Base-by-base conservation (phyloP, 1,140 invertebrate genomes). In the Drosophila repletoides region DNA sequence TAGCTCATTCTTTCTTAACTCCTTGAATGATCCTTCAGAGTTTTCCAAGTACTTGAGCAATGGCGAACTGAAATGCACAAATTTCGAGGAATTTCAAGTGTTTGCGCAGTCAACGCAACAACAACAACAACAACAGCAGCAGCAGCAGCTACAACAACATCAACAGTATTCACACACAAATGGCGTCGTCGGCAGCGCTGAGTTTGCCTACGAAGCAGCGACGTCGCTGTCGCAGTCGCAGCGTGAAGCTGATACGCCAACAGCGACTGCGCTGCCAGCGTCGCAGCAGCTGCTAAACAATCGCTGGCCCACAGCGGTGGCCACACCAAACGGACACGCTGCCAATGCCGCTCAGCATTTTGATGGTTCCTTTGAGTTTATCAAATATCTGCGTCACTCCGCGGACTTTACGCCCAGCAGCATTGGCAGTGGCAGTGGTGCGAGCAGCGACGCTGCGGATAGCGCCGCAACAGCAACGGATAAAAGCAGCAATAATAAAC, bases 31-130 rank as follows among this genome's bases (percentile, higher is more conserved):
- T 88, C 83, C 88, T 72, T 90, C 88, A 70, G 88, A 90, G 73
- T 90, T 90, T 76, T 89, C 88, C 71, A 90, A 90, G 70, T 90
- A 90, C 77, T 83, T 90, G 72, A 89, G 88, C 70, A 90, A 90
- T 86, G 88, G 88, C 67, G 88, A 89, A 65, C 64, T 89, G 36
- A 89, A 89, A 75, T 88, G 86, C 61, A 75, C 81, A 38, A 75
- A 81, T 70, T 88, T 89, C 60, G 86, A 89, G 40, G 88, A 90
- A 80, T 86, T 88, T 77, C 88, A 89, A 88, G 86, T 90, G 46
- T 90, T 88, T 68, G 88, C 73, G 36, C 70, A 68, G 45, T 71
- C 58, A 45, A 51, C 64, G 38, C 76, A 76, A 9, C 73, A 64
- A n/a, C 40, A 68, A 15, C 59, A 66, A 12, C 76, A 80, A 22